Percentiles rank a stretch among this genome's conserved stretches.
Evolutionary conservation across 2,113 vertebrate genomes (phyloP).

Genomic region (Martes martes): DNA sequence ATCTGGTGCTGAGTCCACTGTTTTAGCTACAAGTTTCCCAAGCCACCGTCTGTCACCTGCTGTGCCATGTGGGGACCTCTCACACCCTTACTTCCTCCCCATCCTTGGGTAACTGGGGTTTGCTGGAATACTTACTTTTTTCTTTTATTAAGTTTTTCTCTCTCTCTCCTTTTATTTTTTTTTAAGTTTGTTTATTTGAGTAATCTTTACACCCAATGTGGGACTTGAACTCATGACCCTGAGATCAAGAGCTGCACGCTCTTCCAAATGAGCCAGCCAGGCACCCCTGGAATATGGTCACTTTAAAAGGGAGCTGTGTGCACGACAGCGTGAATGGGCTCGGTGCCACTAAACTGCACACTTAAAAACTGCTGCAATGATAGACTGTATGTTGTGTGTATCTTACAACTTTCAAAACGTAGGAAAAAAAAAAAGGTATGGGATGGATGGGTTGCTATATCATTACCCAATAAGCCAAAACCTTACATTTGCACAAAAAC

Average conservation of each 20-base stretch:
- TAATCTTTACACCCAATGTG: not conserved
- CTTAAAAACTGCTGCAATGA: not conserved
- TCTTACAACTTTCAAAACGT: not conserved
- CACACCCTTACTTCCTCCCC: too few relatives aligned
- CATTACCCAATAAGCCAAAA: not conserved
- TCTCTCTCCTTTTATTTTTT: not conserved
- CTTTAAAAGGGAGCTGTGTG: not conserved
- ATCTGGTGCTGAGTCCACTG: not conserved
- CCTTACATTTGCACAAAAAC: not conserved
- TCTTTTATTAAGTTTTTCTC: not conserved
- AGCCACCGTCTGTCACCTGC: fast-evolving
- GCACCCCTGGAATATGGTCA: not conserved
- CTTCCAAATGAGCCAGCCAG: not conserved
- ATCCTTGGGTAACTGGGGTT: not conserved
- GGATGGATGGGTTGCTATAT: fast-evolving
- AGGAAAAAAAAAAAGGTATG: not conserved
- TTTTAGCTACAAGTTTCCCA: too few relatives aligned
- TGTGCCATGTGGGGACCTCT: fast-evolving
- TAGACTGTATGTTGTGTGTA: not conserved
- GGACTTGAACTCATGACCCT: not conserved
- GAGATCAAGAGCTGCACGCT: not conserved
- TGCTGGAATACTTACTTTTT: not conserved
- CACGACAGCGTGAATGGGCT: not conserved
- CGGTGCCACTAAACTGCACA: not conserved
- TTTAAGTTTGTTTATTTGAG: not conserved